These are phyloP conservation scores for Eueremaeus valkanovi DNA, from an alignment of 2,888 invertebrate species.

Conservation along the genomic window DNA sequence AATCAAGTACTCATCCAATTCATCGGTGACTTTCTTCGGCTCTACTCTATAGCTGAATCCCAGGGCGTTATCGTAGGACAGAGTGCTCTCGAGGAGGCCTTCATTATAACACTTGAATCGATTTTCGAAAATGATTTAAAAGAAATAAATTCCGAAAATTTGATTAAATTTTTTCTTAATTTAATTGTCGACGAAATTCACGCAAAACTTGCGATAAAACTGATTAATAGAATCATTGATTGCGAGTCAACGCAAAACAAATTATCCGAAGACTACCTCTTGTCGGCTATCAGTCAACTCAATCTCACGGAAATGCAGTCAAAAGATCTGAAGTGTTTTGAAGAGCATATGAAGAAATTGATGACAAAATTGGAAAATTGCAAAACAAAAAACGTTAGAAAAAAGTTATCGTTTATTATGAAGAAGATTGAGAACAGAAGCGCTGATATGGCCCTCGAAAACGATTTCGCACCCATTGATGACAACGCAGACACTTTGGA, in stretches of 20 bases:
- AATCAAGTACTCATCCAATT: conserved; percentile 64
- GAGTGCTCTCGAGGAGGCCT: conserved; percentile 33
- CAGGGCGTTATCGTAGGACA: conserved; percentile 33
- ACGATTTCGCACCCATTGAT: neutral
- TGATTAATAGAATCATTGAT: neutral
- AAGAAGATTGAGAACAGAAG: neutral
- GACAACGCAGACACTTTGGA: neutral
- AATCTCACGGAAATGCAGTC: neutral
- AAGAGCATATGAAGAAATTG: neutral
- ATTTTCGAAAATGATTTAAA: conserved; percentile 3
- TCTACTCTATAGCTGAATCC: conserved; percentile 50
- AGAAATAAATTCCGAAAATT: neutral
- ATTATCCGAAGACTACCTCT: neutral
- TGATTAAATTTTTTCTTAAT: conserved; percentile 10
- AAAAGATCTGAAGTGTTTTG: conserved; percentile 1
- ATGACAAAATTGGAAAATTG: neutral
- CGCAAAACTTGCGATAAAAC: neutral
- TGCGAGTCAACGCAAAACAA: neutral
- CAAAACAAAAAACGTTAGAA: neutral
- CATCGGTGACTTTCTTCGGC: conserved; percentile 68
- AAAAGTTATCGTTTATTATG: neutral
- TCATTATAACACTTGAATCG: conserved; percentile 27
- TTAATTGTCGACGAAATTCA: neutral
- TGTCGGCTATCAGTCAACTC: neutral
- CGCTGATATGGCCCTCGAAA: neutral